phyloP scores from a whole-genome alignment of 2,888 invertebrate species.

The Ariolimax columbianus region DNA sequence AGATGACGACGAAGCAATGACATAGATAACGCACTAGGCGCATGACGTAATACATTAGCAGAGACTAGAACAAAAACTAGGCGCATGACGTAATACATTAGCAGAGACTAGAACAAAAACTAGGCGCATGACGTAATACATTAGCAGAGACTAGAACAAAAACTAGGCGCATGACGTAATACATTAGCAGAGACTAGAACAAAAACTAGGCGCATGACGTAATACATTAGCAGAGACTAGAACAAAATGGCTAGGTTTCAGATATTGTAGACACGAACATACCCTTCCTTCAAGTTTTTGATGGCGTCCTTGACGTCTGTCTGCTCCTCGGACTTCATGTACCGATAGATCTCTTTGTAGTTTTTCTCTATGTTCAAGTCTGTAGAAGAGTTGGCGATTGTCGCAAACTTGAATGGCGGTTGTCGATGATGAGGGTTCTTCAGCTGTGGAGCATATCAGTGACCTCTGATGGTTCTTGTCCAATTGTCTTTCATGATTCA shows the following conservation, averaged over 20 bases:
- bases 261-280: slow-evolving; percentile 53
- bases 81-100: too few species aligned
- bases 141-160: too few species aligned
- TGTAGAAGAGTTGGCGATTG: slow-evolving; percentile 86
- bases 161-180: too few species aligned
- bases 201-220: too few species aligned
- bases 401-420: slow-evolving; percentile 95
- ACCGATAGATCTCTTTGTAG: slow-evolving; percentile 90
- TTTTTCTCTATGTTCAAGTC: slow-evolving; percentile 83
- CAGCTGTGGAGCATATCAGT: slow-evolving; percentile 80
- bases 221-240: not conserved
- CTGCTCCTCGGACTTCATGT: slow-evolving; percentile 91
- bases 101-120: too few species aligned
- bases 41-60: too few species aligned
- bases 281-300: slow-evolving; percentile 90
- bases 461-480: not conserved
- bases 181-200: too few species aligned
- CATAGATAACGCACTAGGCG: too few species aligned
- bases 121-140: too few species aligned
- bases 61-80: too few species aligned
- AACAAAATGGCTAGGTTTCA: not conserved
- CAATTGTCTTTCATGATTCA: too few species aligned
- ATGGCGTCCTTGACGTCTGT: slow-evolving; percentile 92
- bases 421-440: slow-evolving; percentile 91
- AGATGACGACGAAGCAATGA: too few species aligned